Evolutionary conservation across 2,888 invertebrate species (phyloP).

Genomic region (Abrostola tripartita): DNA sequence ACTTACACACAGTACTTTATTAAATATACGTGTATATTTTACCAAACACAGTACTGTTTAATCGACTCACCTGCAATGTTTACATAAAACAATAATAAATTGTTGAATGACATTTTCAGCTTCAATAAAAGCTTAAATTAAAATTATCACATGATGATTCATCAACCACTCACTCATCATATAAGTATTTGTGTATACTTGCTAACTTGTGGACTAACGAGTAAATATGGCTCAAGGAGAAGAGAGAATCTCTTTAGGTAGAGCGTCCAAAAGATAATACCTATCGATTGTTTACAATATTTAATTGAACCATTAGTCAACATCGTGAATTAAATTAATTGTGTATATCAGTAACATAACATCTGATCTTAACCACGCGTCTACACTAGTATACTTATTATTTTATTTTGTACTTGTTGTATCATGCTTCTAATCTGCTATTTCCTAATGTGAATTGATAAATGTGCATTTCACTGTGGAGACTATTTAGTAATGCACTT

Average conservation of each 20-base stretch:
- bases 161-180: background rate
- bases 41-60: background rate
- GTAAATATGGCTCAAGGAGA: too few species aligned
- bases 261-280: constrained; percentile 49
- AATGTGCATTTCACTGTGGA: constrained; percentile 71
- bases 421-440: constrained; percentile 40
- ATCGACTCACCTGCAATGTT: constrained; percentile 1
- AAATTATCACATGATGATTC: background rate
- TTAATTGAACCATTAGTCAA: constrained; percentile 67
- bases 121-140: background rate
- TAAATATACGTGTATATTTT: background rate
- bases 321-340: constrained; percentile 69
- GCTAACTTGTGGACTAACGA: background rate
- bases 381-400: constrained; percentile 30
- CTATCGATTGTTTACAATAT: constrained; percentile 57
- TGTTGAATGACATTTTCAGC: background rate
- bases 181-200: background rate
- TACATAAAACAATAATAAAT: constrained; percentile 4
- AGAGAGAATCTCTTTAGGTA: constrained; percentile 40
- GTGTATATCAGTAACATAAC: constrained; percentile 47
- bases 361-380: constrained; percentile 55
- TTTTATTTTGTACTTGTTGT: constrained; percentile 29
- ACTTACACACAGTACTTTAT: background rate
- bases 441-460: constrained; percentile 57
- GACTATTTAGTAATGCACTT: constrained; percentile 70